Evolutionary conservation across 2,888 invertebrate genomes (phyloP), one percentile per base, ranked within the genome.

Genomic region (Oithona nana): DNA sequence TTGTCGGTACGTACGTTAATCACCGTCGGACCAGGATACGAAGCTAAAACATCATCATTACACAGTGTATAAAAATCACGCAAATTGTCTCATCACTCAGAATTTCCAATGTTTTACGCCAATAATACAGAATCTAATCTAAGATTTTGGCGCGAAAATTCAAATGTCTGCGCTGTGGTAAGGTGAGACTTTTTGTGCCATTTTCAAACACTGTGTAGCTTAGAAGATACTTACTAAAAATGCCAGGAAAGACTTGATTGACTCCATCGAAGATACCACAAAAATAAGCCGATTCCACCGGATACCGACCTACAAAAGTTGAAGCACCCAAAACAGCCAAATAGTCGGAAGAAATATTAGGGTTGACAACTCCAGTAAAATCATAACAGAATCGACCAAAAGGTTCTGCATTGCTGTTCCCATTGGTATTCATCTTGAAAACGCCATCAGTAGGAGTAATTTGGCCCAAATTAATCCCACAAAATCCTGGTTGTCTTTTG

Each of bases 401-500:
- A 39, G 39, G 39, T 39, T 6, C 8, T 16, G 39, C 16, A 16
- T 16, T 39, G 8, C 6, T 39, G 16, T 6, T 16, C 8, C 39
- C 39, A 39, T 39, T 39, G 6, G 6, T 6, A 39, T 39, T 39
- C 39, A 39, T 39, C 39, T 39, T 39, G 39, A 39, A 39, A 6
- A 11, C 26, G 26, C 54, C 26, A 26, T 54, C 54, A 2, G 24
- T 26, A 2, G 26, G 54, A 4, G 54, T 54, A 26, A 16, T 54
- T 1, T 20, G 20, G 54, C 24, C 22, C 20, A 54, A 54, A 20
- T 54, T 54, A 2, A 59, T 24, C 13, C 59, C 59, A 59, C 59
- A 59, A 50, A 59, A 59, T 1, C 59, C 59, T 13, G 20, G 22
- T 48, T 48, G 59, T 13, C 28, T 48, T 28, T 50, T 48, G 50